Evolutionary conservation across 2,797 vertebrate species (phyloP).

Genomic region (Ctenochaetus hawaiiensis): DNA sequence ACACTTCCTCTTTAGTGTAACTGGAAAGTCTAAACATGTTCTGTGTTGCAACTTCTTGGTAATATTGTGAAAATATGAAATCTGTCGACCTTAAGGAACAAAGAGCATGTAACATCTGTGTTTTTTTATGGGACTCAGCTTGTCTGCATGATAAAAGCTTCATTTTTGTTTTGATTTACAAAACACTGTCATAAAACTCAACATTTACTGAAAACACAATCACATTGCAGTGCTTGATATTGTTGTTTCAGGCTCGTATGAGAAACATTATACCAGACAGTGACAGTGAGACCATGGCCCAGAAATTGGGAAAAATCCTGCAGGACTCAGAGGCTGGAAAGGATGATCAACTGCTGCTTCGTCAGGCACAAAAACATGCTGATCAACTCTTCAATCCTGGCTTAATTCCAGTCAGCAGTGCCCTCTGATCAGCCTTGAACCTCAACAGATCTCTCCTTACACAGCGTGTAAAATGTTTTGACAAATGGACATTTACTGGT

Average conservation of each 20-base stretch:
- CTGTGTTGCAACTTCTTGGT: conserved; percentile 36
- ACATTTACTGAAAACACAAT: not conserved
- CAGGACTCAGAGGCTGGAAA: conserved; percentile 43
- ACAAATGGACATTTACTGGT: not conserved
- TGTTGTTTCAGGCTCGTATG: conserved; percentile 72
- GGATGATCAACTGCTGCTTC: conserved; percentile 64
- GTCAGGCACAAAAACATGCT: conserved; percentile 66
- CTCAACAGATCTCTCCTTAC: not conserved
- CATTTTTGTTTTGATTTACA: conserved; percentile 6
- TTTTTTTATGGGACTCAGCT: not conserved
- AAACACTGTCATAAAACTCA: not conserved
- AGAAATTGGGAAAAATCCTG: conserved; percentile 65
- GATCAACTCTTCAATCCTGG: conserved; percentile 53
- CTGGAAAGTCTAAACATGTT: conserved; percentile 41
- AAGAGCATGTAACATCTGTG: not conserved
- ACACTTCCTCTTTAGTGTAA: conserved; percentile 36
- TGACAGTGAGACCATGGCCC: conserved; percentile 45
- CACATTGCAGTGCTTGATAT: not conserved
- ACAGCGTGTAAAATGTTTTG: not conserved
- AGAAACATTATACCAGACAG: conserved; percentile 57
- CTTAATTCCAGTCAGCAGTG: not conserved
- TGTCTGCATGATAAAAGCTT: not conserved
- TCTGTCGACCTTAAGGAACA: conserved; percentile 9
- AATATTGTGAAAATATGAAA: conserved; percentile 30
- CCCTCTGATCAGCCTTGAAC: not conserved